A percentile compares a stretch with the other conserved stretches of the same genome.
Conservation (phyloP, 2,113 vertebrate species). For the Ciconia boyciana region DNA sequence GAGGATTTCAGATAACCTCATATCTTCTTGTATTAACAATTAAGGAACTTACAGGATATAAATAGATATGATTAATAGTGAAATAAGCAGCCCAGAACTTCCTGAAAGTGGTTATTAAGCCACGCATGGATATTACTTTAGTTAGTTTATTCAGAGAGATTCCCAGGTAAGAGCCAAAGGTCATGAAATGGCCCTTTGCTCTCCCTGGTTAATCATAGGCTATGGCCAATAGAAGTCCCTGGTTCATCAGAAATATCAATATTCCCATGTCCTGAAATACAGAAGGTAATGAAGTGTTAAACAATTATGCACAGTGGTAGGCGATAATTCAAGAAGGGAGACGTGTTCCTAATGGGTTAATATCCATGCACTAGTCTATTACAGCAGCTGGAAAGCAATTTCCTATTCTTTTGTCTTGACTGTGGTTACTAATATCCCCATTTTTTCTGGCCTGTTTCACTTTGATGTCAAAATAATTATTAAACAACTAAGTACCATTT, state of each 20-base stretch:
- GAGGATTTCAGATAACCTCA: neutral
- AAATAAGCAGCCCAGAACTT: neutral
- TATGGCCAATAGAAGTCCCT: neutral
- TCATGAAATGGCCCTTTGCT: constrained; percentile 9
- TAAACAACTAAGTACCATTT: neutral
- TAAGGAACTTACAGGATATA: neutral
- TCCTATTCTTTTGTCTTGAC: neutral
- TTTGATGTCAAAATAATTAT: neutral
- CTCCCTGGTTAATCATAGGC: constrained; percentile 12
- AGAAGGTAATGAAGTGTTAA: neutral
- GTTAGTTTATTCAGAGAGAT: neutral
- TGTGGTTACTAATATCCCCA: neutral
- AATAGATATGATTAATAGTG: neutral
- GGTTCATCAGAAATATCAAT: neutral
- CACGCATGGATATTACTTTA: neutral
- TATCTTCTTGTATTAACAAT: neutral
- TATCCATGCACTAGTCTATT: neutral
- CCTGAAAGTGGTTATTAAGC: neutral
- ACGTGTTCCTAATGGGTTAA: neutral
- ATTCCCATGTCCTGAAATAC: neutral
- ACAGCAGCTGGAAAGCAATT: neutral
- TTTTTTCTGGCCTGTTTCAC: neutral
- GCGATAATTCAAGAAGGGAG: neutral
- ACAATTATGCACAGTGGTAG: neutral
- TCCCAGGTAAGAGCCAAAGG: neutral